Conservation (phyloP, 2,797 vertebrate genomes). For the Sarcophilus harrisii region DNA sequence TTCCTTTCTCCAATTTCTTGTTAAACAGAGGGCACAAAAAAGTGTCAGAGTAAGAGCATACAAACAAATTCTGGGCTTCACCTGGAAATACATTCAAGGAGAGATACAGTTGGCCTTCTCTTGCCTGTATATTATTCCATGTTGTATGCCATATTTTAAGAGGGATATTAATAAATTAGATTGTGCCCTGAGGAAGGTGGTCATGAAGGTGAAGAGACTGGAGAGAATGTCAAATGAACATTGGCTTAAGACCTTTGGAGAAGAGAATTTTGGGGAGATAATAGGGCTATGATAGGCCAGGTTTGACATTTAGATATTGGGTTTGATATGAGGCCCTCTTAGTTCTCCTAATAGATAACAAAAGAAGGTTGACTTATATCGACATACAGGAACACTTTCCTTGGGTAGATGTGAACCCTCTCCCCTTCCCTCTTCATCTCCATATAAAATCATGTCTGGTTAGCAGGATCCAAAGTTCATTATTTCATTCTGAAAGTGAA, state of each 20-base stretch:
- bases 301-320: neutral
- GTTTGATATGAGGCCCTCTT: neutral
- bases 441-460: neutral
- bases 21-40: neutral
- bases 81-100: neutral
- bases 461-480: neutral
- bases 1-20: slow-evolving; percentile 7
- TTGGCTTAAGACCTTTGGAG: neutral
- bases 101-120: neutral
- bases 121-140: neutral
- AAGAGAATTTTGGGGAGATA: neutral
- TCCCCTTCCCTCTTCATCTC: neutral
- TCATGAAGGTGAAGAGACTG: no score
- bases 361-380: neutral
- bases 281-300: neutral
- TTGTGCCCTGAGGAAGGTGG: neutral
- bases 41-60: neutral
- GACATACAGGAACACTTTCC: neutral
- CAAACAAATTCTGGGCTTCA: neutral
- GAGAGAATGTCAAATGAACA: no score
- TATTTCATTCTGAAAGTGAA: slow-evolving; percentile 37
- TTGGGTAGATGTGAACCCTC: neutral
- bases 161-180: neutral
- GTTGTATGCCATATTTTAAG: neutral
- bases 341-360: neutral